Percentiles rank a stretch among this genome's conserved stretches.
Conservation (phyloP, 2,797 vertebrate species). For the Bufotes viridis region DNA sequence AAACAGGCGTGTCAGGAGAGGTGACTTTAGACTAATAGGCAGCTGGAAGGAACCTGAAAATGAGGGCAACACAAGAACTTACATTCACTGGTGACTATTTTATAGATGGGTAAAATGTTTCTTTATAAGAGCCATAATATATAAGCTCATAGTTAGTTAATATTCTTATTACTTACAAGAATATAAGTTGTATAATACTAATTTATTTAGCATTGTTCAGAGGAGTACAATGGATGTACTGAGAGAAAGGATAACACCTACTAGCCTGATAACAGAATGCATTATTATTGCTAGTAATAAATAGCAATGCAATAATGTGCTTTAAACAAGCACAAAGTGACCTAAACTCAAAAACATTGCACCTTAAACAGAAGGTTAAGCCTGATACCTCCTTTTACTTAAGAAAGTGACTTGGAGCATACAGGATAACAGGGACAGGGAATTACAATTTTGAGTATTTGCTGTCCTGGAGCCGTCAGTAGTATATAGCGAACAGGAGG, state of each 20-base stretch:
- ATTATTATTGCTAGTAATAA: neutral
- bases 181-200: neutral
- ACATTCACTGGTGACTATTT: neutral
- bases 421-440: too few relatives aligned
- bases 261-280: constrained; percentile 30
- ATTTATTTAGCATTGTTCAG: neutral
- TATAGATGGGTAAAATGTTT: neutral
- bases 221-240: neutral
- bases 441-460: too few relatives aligned
- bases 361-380: neutral
- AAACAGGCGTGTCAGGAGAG: too few relatives aligned
- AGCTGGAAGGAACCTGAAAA: neutral
- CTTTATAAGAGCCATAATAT: neutral
- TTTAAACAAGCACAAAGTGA: neutral
- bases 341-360: neutral
- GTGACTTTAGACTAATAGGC: neutral
- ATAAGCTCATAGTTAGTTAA: neutral
- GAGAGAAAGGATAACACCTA: constrained; percentile 36
- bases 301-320: neutral
- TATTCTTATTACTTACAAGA: too few relatives aligned
- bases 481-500: too few relatives aligned
- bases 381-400: too few relatives aligned
- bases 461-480: too few relatives aligned
- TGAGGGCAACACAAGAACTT: neutral
- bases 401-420: too few relatives aligned